Evolutionary conservation across 1,140 invertebrate genomes (phyloP), one percentile per base, ranked within the genome.

Genomic region (Meloidogyne chitwoodi): DNA sequence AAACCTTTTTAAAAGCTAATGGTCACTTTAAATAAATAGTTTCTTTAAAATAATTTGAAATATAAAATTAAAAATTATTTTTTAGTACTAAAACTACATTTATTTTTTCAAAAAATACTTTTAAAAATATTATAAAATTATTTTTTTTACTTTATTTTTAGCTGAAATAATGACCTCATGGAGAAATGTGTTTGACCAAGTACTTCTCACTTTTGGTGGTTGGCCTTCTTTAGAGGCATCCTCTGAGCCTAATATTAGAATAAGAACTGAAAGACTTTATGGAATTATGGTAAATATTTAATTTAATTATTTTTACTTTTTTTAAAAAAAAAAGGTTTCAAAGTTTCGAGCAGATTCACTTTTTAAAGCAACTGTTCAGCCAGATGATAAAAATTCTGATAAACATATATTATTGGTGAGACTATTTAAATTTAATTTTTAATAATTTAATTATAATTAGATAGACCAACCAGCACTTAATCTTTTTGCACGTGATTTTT

Each of bases 311-410:
- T 26, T 26, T 29, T 29, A 26, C 22, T 65, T 26, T 12, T 73
- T 72, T 27, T 14, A 4, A 1, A 2, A 63, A 44, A n/a, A n/a
- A 61, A 31, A 73, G 71, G 84, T 86, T 1, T 76, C 84, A 11
- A 85, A 86, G 34, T 86, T 86, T 77, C 70, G 82, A 56, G 84
- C 79, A 2, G 84, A 86, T 77, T 84, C 80, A 24, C 77, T 86
- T 11, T 86, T 86, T 74, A 86, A 86, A 76, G 84, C 84, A 10
- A 87, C 84, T 1, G 84, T 86, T 24, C 84, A 86, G 62, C 84
- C 84, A 8, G 84, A 86, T 65, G 84, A 86, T 63, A 86, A 86
- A 70, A 87, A 86, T 66, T 86, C 84, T 10, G 84, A 86, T 63
- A 82, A 85, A 68, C 84, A 86, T 61, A 77, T 86, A 22, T 68